Evolutionary conservation across 2,113 vertebrate species (phyloP), one percentile per base, ranked within the genome.

Genomic region (Paramormyrops kingsleyae): DNA sequence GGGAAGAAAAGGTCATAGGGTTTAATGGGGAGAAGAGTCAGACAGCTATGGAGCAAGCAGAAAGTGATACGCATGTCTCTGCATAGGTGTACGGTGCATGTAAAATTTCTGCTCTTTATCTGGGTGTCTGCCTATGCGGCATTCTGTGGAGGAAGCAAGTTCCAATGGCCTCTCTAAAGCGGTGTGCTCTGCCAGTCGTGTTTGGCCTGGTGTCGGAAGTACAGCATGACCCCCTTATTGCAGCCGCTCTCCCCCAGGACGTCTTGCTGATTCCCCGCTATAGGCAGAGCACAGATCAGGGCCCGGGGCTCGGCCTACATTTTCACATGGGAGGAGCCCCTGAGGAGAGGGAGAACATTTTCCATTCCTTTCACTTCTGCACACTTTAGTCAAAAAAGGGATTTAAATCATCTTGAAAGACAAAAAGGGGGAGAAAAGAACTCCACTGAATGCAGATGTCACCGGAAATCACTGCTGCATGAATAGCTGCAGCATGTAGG

Each of bases 351-450:
- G 74, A 91, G 74, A 91, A 74, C 91, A 93, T 93, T 95, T 94
- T 95, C 93, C 92, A 93, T 93, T 94, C 88, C 91, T 93, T 93
- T 91, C 91, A 92, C 91, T 90, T 90, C 90, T 91, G 87, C 90
- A 91, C 89, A 93, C 92, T 93, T 92, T 59, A 92, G 89, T 88
- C 88, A 90, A 80, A 90, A 92, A 90, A 91, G 91, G 89, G 52
- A 89, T 52, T 74, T 77, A 80, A 52, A 39, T 80, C 88, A 80
- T 47, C 77, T 80, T 74, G 31, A 47, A 89, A 50, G 46, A 80
- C 24, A 77, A 42, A 80, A 35, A 27, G 85, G 0, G 70, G 31
- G 90, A 27, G 70, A 15, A 66, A 52, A 90, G 47, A 15, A 52
- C 86, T 53, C 70, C 31, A 10, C 49, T 89, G 27, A 92, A 92